phyloP scores from a whole-genome alignment of 2,888 invertebrate genomes.

The Acheta domesticus region DNA sequence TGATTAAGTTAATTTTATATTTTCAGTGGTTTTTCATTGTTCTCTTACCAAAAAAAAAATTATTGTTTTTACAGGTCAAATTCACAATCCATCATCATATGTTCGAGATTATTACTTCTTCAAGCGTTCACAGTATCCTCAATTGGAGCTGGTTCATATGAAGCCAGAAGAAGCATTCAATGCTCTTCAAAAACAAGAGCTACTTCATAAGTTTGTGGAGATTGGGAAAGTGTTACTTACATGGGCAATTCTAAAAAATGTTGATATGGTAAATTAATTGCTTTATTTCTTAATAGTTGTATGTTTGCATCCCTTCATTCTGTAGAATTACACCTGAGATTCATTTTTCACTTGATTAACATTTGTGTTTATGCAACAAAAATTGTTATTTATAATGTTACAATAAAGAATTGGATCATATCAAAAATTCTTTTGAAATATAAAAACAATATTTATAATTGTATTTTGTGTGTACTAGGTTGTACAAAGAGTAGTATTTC shows the following conservation, averaged over 20 bases:
- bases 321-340: neutral
- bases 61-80: conserved; percentile 70
- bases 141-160: conserved; percentile 90
- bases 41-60: too few species aligned
- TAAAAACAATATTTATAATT: conserved; percentile 25
- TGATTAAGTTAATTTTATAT: conserved; percentile 4
- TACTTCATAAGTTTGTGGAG: conserved; percentile 92
- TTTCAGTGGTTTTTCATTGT: neutral
- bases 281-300: conserved; percentile 30
- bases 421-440: neutral
- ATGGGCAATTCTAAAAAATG: conserved; percentile 89
- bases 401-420: neutral
- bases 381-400: too few species aligned
- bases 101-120: conserved; percentile 94
- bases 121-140: conserved; percentile 96
- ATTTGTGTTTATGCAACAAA: neutral
- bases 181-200: conserved; percentile 84
- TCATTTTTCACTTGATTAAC: neutral
- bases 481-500: conserved; percentile 94
- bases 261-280: conserved; percentile 67
- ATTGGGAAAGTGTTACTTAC: conserved; percentile 91
- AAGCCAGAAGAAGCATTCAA: conserved; percentile 86
- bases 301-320: neutral
- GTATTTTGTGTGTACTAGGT: conserved; percentile 54
- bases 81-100: conserved; percentile 91